Base-by-base conservation (phyloP, 2,113 vertebrate species). In the Helogale parvula region DNA sequence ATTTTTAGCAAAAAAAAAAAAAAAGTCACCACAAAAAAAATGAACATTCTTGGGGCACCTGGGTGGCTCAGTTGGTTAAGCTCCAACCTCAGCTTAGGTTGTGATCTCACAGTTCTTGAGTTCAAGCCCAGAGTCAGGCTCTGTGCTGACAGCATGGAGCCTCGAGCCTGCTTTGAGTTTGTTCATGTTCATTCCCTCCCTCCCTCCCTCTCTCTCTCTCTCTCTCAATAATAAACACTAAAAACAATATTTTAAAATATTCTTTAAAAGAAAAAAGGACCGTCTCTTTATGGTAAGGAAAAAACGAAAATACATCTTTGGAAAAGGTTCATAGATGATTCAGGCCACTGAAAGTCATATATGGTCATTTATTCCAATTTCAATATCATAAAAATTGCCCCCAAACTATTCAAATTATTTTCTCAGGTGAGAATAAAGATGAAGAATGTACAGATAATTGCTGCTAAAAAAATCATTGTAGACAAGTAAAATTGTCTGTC, bases 1-100 rank as follows among this genome's bases (percentile, higher is more conserved):
- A 66, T 60, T 90, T 93, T 84, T n/a, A 79, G 23, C 17, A 76
- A 76, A 47, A 47, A 66, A 41, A 45, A 96, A 96, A 97, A 92
- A 63, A 80, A 63, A 74, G 45, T 47, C 63, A 95, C 3, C 8
- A 35, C 41, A 7, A 9, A 77, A 54, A 54, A 71, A 35, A 50
- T 50, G 50, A 10, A 27, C 25, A 60, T 23, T 60, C 57, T 23
- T 60, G 57, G 21, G 21, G 10, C 7, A 2, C 21, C 7, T 2
- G 1, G 8, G 21, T 60, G 57, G 57, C 21, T 60, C 21, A 23
- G 21, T 60, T 23, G 21, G 57, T 60, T 60, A 60, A 60, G 57
- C 8, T 60, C 7, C 2, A 2, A 60, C 57, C 23, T 60, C 8
- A 2, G 21, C 21, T 60, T 21, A 60, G 57, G 21, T 60, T 6